Percentiles rank a stretch among this genome's conserved stretches.
phyloP scores from a whole-genome alignment of 2,797 vertebrate genomes.

The Paedocypris micromegethes region DNA sequence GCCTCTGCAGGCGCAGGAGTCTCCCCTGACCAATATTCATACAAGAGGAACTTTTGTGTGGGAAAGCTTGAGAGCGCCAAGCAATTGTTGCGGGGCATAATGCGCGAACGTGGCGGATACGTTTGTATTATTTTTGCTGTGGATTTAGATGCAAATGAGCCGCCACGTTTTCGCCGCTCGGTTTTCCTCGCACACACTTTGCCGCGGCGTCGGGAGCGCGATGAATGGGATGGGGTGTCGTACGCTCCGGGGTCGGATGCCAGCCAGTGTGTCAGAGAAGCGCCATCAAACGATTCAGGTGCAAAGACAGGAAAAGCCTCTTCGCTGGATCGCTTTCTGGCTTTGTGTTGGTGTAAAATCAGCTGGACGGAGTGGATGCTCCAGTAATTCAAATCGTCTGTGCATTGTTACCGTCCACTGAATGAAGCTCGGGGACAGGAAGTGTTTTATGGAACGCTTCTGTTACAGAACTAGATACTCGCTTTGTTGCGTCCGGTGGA shows the following conservation, averaged over 20 bases:
- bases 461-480: background rate
- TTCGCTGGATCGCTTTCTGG: slow-evolving; percentile 14
- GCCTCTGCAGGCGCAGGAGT: slow-evolving; percentile 75
- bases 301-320: slow-evolving; percentile 29
- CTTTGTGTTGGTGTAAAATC: slow-evolving; percentile 23
- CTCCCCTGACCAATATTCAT: slow-evolving; percentile 68
- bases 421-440: slow-evolving; percentile 26
- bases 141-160: slow-evolving; percentile 47
- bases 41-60: slow-evolving; percentile 65
- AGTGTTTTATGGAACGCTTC: slow-evolving; percentile 5
- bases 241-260: slow-evolving; percentile 20
- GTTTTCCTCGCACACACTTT: slow-evolving; percentile 26
- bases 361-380: slow-evolving; percentile 3
- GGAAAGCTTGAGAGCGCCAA: slow-evolving; percentile 68
- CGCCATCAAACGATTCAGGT: slow-evolving; percentile 23
- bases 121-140: slow-evolving; percentile 58
- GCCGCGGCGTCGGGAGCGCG: slow-evolving; percentile 1
- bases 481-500: background rate
- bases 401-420: slow-evolving; percentile 5
- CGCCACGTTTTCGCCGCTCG: slow-evolving; percentile 41
- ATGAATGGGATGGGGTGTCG: slow-evolving; percentile 27
- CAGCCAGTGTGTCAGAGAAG: slow-evolving; percentile 24
- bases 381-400: slow-evolving; percentile 10
- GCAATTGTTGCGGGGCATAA: slow-evolving; percentile 70
- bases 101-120: slow-evolving; percentile 57